These are phyloP conservation scores for Perizoma flavofasciatum DNA, from an alignment of 2,888 invertebrate species.

Conservation along the genomic window DNA sequence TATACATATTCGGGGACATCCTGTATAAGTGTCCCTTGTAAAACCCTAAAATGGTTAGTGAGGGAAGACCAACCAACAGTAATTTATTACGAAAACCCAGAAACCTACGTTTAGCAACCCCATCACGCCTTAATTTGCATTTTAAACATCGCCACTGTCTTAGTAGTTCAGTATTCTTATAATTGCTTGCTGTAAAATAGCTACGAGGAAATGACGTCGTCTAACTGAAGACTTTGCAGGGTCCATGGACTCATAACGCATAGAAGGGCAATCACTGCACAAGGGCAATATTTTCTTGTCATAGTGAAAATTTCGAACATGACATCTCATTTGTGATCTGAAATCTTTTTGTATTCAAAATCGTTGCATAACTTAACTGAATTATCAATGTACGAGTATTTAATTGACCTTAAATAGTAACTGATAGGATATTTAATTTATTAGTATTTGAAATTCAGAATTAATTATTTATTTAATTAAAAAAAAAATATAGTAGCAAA, in stretches of 20 bases:
- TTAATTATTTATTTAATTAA: no score
- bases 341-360: no score
- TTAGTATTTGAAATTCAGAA: no score
- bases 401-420: no score
- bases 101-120: constrained; percentile 13
- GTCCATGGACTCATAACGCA: constrained; percentile 1
- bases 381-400: no score
- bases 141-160: constrained; percentile 21
- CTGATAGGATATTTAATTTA: no score
- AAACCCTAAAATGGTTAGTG: neutral
- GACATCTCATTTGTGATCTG: no score
- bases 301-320: neutral
- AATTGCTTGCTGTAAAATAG: constrained; percentile 47
- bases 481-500: no score
- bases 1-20: no score
- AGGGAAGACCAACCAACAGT: constrained; percentile 6
- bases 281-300: neutral
- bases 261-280: constrained; percentile 6
- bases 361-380: no score
- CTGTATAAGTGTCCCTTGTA: no score
- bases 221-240: constrained; percentile 40
- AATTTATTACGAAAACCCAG: constrained; percentile 15
- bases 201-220: constrained; percentile 43
- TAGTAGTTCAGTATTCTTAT: constrained; percentile 21
- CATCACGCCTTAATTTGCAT: constrained; percentile 26